phyloP scores from a whole-genome alignment of 2,888 invertebrate species.

The Amphimallon solstitiale region DNA sequence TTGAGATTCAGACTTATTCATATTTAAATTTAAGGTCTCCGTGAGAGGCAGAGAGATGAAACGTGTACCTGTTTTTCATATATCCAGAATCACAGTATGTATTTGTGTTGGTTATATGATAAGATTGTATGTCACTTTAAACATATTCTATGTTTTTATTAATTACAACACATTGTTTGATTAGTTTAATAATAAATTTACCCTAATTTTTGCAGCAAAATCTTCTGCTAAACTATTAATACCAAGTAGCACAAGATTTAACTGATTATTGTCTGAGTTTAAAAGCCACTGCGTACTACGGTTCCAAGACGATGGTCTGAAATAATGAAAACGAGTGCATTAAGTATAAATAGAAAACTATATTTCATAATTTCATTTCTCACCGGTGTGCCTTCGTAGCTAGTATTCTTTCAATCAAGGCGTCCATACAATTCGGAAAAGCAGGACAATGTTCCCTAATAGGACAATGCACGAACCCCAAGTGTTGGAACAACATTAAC shows the following conservation, averaged over 20 bases:
- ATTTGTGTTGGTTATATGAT: too few species aligned
- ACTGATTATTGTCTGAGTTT: slow-evolving; percentile 74
- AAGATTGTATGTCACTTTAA: too few species aligned
- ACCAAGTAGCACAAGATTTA: slow-evolving; percentile 91
- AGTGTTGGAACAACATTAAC: slow-evolving; percentile 92
- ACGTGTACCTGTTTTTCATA: too few species aligned
- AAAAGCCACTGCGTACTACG: slow-evolving; percentile 73
- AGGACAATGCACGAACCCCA: slow-evolving; percentile 95
- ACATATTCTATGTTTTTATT: too few species aligned
- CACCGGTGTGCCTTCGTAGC: slow-evolving; percentile 71
- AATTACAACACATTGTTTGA: too few species aligned
- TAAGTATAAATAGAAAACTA: background rate
- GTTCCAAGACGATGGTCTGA: slow-evolving; percentile 73
- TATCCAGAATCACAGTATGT: too few species aligned
- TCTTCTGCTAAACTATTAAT: slow-evolving; percentile 87
- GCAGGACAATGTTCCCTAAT: slow-evolving; percentile 95
- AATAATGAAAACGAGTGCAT: slow-evolving; percentile 4
- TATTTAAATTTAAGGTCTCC: too few species aligned
- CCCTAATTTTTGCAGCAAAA: slow-evolving; percentile 84
- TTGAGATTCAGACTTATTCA: too few species aligned
- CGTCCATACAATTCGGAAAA: slow-evolving; percentile 83
- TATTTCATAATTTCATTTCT: background rate
- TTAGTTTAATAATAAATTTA: slow-evolving; percentile 51
- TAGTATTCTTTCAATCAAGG: slow-evolving; percentile 77
- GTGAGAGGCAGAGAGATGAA: too few species aligned